These are phyloP conservation scores for Shargacucullia verbasci DNA, from an alignment of 2,888 invertebrate species.

Conservation along the genomic window DNA sequence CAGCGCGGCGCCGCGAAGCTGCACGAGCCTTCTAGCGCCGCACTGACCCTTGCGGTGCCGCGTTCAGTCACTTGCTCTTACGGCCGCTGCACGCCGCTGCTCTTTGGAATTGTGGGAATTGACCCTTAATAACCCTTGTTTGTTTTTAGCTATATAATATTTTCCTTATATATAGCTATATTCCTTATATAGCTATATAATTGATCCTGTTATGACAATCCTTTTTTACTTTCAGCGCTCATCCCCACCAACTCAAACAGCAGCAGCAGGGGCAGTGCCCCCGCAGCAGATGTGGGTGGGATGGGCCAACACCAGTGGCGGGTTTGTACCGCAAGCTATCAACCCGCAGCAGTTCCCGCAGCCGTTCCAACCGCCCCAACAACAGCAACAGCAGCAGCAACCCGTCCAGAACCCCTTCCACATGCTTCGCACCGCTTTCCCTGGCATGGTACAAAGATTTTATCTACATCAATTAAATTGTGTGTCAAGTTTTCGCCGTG, in stretches of 20 bases:
- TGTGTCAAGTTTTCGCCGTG: too few relatives aligned
- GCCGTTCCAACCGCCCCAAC: constrained; percentile 39
- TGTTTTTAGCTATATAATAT: too few relatives aligned
- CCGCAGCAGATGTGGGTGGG: constrained; percentile 75
- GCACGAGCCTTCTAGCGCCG: too few relatives aligned
- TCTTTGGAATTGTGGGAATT: too few relatives aligned
- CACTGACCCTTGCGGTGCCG: too few relatives aligned
- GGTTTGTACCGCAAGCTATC: constrained; percentile 64
- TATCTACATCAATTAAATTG: not conserved
- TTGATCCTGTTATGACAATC: not conserved
- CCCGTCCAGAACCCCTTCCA: constrained; percentile 71
- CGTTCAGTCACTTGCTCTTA: too few relatives aligned
- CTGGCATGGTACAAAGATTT: constrained; percentile 69
- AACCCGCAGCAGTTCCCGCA: constrained; percentile 45
- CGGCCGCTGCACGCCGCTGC: too few relatives aligned
- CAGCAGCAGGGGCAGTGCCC: constrained; percentile 40
- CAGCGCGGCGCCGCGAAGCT: too few relatives aligned
- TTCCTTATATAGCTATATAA: constrained; percentile 19
- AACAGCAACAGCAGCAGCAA: constrained; percentile 36
- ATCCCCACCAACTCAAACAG: constrained; percentile 63
- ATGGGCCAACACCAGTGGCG: constrained; percentile 68
- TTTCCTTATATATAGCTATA: too few relatives aligned
- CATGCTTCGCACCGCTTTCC: constrained; percentile 76
- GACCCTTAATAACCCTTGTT: too few relatives aligned
- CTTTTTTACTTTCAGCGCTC: constrained; percentile 58